Conservation (phyloP, 2,797 vertebrate species). For the Ispidina lecontei region DNA sequence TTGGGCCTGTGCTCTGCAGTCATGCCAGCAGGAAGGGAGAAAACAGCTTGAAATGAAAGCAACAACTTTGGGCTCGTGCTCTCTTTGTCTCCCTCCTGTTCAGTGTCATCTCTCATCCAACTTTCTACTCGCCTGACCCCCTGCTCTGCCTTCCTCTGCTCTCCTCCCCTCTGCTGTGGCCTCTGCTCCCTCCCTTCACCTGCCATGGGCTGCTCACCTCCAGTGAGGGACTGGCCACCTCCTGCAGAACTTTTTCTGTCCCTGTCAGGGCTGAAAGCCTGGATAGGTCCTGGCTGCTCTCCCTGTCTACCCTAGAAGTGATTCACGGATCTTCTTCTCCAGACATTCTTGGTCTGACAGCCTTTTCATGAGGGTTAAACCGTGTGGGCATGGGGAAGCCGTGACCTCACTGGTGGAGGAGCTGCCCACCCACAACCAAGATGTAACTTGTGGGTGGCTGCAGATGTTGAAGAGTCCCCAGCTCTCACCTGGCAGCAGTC, state of each 20-base stretch:
- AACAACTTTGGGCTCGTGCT: not conserved
- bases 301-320: not conserved
- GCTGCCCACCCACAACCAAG: fast-evolving
- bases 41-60: not conserved
- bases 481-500: not conserved
- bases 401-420: not conserved
- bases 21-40: not conserved
- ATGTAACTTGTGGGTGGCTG: not conserved
- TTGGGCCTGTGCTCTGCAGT: not conserved
- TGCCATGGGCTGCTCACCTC: not conserved
- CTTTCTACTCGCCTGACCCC: not conserved
- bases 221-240: not conserved
- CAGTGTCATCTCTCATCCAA: constrained; percentile 46
- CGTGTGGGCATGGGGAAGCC: fast-evolving
- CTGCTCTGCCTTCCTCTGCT: constrained; percentile 26
- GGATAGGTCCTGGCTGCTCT: not conserved
- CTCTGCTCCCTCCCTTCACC: constrained; percentile 31
- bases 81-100: constrained; percentile 11
- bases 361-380: fast-evolving
- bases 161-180: not conserved
- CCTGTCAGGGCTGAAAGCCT: not conserved
- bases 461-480: not conserved
- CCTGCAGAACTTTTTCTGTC: not conserved
- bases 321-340: not conserved
- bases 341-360: fast-evolving